Evolutionary conservation across 2,888 invertebrate species (phyloP), one percentile per base, ranked within the genome.

Genomic region (Exocentrus adspersus): DNA sequence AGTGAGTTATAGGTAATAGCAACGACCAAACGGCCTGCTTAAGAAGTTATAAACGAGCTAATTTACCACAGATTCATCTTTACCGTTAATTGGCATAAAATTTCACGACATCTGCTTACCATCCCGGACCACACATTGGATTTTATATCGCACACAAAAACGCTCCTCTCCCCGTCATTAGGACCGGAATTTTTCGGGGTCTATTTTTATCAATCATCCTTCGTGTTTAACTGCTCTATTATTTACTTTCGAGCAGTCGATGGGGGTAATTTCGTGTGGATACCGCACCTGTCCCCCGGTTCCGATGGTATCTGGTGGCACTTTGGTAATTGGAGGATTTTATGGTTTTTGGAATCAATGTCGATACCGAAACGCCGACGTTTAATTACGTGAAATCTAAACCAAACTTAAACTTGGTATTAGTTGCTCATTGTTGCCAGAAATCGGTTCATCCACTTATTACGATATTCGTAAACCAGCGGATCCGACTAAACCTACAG

Each of bases 61-160:
- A 74, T 72, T 69, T 69, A 66, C 60, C 28, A 20, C 20, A 66
- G 67, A 72, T 70, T 56, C 67, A 71, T 72, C 68, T 65, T 65
- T 60, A 24, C 46, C 52, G 64, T 70, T 70, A 78, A 79, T 79
- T 78, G 75, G 77, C 76, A 75, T 73, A 72, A 75, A 76, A 78
- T 76, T 75, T 74, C 69, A 68, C 60, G 56, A 67, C 75, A 77
- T 75, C 77, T 78, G 78, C 75, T 75, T 63, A 72, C 73, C 69
- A 73, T 75, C 72, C 72, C 61, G 67, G 75, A 76, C 74, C 73
- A 73, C 74, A 74, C 75, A 72, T 61, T 56, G 30, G 53, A 68
- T 58, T 59, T 61, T 51, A 32, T 67, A 66, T 65, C 65, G 46
- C 43, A 37, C 37, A 37, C 24, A 24, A n/a, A n/a, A n/a, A n/a